Evolutionary conservation across 2,888 invertebrate species (phyloP).

Genomic region (Spialia ferax): DNA sequence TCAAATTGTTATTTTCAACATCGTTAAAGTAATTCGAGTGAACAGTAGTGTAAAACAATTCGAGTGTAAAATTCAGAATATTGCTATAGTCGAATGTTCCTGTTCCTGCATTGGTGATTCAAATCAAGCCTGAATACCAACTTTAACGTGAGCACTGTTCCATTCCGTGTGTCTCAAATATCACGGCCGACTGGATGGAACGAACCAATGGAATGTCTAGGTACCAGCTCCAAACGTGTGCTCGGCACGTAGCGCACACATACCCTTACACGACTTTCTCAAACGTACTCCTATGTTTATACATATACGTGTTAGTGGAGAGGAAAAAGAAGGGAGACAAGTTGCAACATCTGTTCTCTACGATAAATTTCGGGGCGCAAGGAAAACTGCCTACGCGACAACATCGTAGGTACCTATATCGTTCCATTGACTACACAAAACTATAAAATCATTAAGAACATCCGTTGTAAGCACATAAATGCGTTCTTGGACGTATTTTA

Average conservation of each 20-base stretch:
- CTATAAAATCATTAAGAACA: not conserved
- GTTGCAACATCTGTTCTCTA: constrained; percentile 51
- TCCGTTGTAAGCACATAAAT: not conserved
- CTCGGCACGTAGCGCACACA: constrained; percentile 5
- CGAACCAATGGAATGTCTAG: constrained; percentile 26
- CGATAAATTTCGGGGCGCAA: constrained; percentile 50
- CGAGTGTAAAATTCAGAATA: not conserved
- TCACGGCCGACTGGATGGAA: constrained; percentile 9
- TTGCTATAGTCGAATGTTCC: not conserved
- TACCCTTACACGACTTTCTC: not conserved
- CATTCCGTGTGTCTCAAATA: constrained; percentile 21
- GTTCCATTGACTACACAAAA: not conserved
- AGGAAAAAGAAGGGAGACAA: constrained; percentile 44
- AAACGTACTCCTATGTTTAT: constrained; percentile 1
- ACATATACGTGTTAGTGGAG: not conserved
- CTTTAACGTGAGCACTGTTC: not conserved
- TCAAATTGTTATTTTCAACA: not conserved
- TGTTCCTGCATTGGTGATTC: no score
- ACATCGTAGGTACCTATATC: not conserved
- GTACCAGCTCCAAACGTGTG: constrained; percentile 2
- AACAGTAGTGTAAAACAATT: not conserved
- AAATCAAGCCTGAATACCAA: not conserved
- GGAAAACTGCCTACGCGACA: constrained; percentile 44
- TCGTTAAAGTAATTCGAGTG: not conserved
- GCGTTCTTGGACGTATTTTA: constrained; percentile 6